These are phyloP conservation scores for Hippolais icterina DNA, from an alignment of 2,113 vertebrate genomes.

Conservation along the genomic window DNA sequence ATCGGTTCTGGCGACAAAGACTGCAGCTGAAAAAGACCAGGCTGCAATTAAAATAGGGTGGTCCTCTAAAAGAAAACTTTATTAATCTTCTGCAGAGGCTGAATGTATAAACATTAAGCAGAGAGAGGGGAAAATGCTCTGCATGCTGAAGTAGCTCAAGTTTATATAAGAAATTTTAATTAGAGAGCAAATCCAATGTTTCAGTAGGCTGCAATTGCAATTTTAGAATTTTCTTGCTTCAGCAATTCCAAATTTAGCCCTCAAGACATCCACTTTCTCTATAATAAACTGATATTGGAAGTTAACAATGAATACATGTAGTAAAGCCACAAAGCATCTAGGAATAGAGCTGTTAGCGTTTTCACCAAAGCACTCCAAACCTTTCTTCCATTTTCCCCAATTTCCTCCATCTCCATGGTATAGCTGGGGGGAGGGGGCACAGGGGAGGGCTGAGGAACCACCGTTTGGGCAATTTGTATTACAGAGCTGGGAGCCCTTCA, in stretches of 20 bases:
- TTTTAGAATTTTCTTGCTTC: slow-evolving; percentile 40
- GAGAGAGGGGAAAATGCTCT: not conserved
- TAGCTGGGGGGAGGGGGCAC: fast-evolving
- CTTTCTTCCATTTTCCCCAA: not conserved
- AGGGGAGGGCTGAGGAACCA: not conserved
- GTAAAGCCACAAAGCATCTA: slow-evolving; percentile 38
- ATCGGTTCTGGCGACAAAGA: not conserved
- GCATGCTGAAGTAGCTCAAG: not conserved
- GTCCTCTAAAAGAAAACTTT: not conserved
- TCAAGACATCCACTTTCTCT: slow-evolving; percentile 40
- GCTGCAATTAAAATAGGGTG: not conserved
- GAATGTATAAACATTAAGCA: not conserved
- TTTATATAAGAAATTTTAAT: slow-evolving; percentile 50
- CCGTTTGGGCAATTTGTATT: not conserved
- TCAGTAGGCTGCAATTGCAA: slow-evolving; percentile 43
- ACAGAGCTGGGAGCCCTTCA: not conserved
- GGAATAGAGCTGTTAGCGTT: not conserved
- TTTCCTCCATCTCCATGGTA: not conserved
- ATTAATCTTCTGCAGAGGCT: not conserved
- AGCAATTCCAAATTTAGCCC: slow-evolving; percentile 59
- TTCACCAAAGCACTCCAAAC: not conserved
- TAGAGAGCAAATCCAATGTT: slow-evolving; percentile 36
- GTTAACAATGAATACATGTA: not conserved
- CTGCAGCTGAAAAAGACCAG: not conserved
- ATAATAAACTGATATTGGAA: not conserved